Evolutionary conservation across 1,140 invertebrate species (phyloP), one percentile per base, ranked within the genome.

Genomic region (Diabrotica undecimpunctata): DNA sequence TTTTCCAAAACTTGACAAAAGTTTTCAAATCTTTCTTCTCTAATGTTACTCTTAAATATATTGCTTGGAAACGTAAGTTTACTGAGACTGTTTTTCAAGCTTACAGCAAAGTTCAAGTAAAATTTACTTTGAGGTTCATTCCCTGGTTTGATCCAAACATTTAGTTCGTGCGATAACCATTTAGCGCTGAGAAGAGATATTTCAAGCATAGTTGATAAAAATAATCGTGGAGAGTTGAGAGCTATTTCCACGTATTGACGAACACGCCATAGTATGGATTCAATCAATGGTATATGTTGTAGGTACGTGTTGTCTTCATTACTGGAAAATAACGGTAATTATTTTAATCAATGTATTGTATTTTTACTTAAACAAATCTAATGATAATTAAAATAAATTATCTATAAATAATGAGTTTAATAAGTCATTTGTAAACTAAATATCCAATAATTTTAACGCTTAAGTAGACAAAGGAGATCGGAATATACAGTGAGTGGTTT

Each of bases 281-380:
- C 92, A 11, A 96, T 77, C 25, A 95, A 79, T 0, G 89, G 84
- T 52, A 91, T 89, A 71, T 94, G 91, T 62, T 94, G 89, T 76
- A 94, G 86, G 64, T 93, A 85, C 70, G 89, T 90, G 39, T 70
- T 53, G 3, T 46, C n/a, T 46, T 25, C 25, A 4, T 25, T 25
- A 25, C 25, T 25, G 25, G 1, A 25, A 25, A 25, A 25, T 25
- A 4, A 25, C 1, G 4, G 25, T 25, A 25, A 25, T 25, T 25
- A 25, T 25, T 25, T 25, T 25, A 25, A 4, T 25, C 25, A 25
- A 25, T 25, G 25, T 25, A 25, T n/a, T n/a, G n/a, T n/a, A n/a
- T n/a, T n/a, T n/a, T n/a, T n/a, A 50, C 10, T 61, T 54, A 6
- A 62, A 38, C n/a, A 6, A 46, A 41, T 62, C 65, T 70, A 50